Evolutionary conservation across 2,888 invertebrate genomes (phyloP).

Genomic region (Drosophila austrosaltans): DNA sequence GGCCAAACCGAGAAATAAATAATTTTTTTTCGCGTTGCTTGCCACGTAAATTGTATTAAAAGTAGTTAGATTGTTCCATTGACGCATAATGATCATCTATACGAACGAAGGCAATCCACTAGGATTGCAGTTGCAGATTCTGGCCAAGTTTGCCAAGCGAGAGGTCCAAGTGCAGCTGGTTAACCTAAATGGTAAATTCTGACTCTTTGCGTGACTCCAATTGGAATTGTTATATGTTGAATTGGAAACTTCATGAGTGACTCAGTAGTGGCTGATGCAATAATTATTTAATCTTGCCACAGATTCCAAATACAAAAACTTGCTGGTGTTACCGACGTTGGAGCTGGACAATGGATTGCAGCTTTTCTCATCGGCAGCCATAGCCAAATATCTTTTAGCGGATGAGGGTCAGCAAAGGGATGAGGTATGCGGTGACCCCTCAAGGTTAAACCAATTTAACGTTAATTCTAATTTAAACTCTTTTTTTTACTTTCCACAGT

Average conservation of each 20-base stretch:
- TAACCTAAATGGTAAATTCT: constrained; percentile 86
- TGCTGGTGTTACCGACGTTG: constrained; percentile 87
- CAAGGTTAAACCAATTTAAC: constrained; percentile 58
- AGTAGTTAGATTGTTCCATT: constrained; percentile 19
- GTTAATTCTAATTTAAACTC: background rate
- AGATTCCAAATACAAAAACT: constrained; percentile 85
- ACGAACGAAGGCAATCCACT: constrained; percentile 91
- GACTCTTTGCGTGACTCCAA: background rate
- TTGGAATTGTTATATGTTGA: background rate
- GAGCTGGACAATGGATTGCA: constrained; percentile 86
- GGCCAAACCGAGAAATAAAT: constrained; percentile 12
- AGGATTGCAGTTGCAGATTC: constrained; percentile 89
- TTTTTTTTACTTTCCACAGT: constrained; percentile 81
- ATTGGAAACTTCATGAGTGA: background rate
- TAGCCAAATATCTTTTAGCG: constrained; percentile 87
- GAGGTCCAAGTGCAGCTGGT: constrained; percentile 86
- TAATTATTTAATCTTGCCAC: constrained; percentile 41
- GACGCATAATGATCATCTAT: constrained; percentile 86
- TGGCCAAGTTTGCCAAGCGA: constrained; percentile 87
- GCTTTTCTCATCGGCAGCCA: constrained; percentile 90
- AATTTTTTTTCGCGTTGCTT: constrained; percentile 42
- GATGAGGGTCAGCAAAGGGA: constrained; percentile 82
- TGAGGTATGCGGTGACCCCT: constrained; percentile 75
- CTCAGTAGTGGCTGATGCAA: constrained; percentile 58
- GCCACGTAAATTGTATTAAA: constrained; percentile 75